phyloP scores from a whole-genome alignment of 2,113 vertebrate species.

The Sitta europaea region DNA sequence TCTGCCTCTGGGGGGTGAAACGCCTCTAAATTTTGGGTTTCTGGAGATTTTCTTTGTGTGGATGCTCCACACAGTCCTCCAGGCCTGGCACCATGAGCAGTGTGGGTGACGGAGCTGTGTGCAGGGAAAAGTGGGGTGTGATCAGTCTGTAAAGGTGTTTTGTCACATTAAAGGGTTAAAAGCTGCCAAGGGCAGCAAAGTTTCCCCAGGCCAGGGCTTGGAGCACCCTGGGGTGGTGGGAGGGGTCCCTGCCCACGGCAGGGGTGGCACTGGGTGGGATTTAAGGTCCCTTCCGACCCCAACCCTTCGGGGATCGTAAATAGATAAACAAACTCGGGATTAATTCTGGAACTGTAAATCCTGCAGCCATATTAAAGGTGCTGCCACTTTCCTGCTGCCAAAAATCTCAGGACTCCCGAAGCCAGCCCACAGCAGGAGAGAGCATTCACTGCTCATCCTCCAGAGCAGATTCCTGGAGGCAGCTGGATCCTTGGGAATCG shows the following conservation, averaged over 20 bases:
- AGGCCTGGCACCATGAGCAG: not conserved
- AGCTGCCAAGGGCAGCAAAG: not conserved
- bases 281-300: not conserved
- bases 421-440: not conserved
- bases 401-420: not conserved
- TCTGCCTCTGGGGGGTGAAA: not conserved
- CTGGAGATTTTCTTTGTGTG: not conserved
- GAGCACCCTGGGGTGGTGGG: not conserved
- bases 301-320: not conserved
- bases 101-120: not conserved
- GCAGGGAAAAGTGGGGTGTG: not conserved
- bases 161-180: not conserved
- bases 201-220: not conserved
- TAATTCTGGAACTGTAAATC: not conserved
- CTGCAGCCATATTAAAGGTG: not conserved
- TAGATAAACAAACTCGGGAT: not conserved
- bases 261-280: not conserved
- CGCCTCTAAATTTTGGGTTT: not conserved
- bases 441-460: not conserved
- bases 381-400: not conserved
- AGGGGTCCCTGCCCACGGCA: not conserved
- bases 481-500: not conserved
- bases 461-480: not conserved
- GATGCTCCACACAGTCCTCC: not conserved
- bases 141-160: fast-evolving